These are phyloP conservation scores for Rhabdophis nuchalis DNA, from an alignment of 2,797 vertebrate genomes.

Conservation along the genomic window DNA sequence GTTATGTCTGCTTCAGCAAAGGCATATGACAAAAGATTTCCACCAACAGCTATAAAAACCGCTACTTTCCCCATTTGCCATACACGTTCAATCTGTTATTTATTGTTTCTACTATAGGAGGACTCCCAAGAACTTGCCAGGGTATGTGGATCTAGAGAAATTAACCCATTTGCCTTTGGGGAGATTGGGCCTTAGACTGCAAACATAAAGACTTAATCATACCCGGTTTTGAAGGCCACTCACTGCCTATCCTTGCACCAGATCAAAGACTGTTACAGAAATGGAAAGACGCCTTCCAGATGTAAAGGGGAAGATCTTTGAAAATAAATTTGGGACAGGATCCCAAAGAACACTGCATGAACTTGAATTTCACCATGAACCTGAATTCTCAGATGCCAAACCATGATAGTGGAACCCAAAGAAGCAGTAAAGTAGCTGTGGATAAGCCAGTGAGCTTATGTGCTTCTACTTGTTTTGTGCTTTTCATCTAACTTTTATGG, in stretches of 20 bases:
- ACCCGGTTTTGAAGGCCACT: background rate
- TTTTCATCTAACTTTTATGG: background rate
- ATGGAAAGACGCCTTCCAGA: background rate
- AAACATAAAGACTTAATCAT: background rate
- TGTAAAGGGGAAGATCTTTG: background rate
- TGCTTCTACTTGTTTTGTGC: background rate
- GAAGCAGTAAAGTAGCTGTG: background rate
- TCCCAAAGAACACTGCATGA: background rate
- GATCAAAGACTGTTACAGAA: background rate
- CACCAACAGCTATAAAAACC: background rate
- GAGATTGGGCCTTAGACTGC: background rate
- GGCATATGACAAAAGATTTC: constrained; percentile 37
- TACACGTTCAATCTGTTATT: background rate
- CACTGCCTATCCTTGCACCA: background rate
- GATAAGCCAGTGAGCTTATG: background rate
- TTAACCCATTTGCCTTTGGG: background rate
- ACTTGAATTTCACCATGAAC: background rate
- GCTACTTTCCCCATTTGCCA: constrained; percentile 1
- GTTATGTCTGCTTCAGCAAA: constrained; percentile 39
- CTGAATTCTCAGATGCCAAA: background rate
- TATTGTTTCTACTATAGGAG: constrained; percentile 1
- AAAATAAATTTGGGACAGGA: background rate
- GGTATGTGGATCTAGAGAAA: background rate
- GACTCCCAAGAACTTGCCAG: background rate
- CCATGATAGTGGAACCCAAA: background rate